Percentiles rank a stretch among this genome's conserved stretches.
Conservation (phyloP, 1,140 invertebrate species). For the Aphis gossypii region DNA sequence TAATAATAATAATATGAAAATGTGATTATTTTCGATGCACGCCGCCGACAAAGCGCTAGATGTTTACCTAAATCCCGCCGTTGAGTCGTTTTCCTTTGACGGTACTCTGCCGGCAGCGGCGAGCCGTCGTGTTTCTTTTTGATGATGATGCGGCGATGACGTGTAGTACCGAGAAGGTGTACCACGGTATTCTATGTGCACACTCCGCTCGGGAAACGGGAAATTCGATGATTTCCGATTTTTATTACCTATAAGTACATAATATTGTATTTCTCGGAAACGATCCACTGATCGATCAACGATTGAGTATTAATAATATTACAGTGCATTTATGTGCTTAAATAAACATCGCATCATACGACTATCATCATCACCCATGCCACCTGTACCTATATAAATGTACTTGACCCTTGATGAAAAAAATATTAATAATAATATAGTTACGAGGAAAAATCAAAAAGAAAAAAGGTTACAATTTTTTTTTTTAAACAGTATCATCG, state of each 20-base stretch:
- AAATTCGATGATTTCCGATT: not conserved
- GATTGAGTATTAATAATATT: not conserved
- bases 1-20: constrained; percentile 5
- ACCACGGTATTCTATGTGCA: not conserved
- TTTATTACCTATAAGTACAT: not conserved
- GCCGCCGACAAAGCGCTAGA: constrained; percentile 15
- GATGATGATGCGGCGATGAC: constrained; percentile 1
- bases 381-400: too few species aligned
- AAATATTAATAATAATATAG: not conserved
- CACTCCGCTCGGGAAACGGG: not conserved
- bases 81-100: not conserved
- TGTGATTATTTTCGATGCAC: not conserved
- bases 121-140: not conserved
- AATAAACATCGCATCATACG: not conserved
- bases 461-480: not conserved
- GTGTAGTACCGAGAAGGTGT: not conserved
- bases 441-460: not conserved
- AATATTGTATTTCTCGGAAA: not conserved
- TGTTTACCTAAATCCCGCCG: constrained; percentile 5
- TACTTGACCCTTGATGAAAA: not conserved
- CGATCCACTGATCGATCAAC: not conserved
- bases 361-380: not conserved
- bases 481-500: not conserved
- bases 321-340: not conserved
- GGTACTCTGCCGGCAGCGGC: not conserved